Percentiles rank a stretch among this genome's conserved stretches.
Evolutionary conservation across 92 coral and sea anemone genomes (phyloP).

Genomic region (Parazoanthus atlanticus): DNA sequence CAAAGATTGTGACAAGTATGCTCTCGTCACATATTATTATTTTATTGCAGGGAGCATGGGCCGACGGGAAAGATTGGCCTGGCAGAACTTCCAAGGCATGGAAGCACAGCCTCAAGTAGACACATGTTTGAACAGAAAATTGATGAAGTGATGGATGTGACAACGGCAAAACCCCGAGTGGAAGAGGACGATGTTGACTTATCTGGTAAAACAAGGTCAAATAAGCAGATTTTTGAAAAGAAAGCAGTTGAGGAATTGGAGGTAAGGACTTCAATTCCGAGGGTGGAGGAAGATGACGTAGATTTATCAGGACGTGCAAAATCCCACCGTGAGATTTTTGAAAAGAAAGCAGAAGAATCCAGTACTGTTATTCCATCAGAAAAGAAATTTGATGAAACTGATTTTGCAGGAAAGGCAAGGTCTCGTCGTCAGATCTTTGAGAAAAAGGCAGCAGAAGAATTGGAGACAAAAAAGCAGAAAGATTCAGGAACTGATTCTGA

Average conservation of each 20-base stretch:
- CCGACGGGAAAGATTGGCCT: conserved; percentile 68
- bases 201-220: conserved; percentile 80
- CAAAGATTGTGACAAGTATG: neutral
- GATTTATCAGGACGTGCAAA: conserved; percentile 36
- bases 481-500: conserved; percentile 54
- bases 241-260: conserved; percentile 71
- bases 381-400: conserved; percentile 55
- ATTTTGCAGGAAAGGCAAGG: conserved; percentile 72
- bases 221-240: conserved; percentile 74
- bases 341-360: conserved; percentile 37
- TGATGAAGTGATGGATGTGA: conserved; percentile 66
- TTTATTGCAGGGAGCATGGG: conserved; percentile 33
- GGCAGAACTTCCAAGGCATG: conserved; percentile 73
- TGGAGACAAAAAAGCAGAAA: conserved; percentile 4
- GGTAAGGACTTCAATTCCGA: conserved; percentile 74
- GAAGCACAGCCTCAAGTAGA: conserved; percentile 77
- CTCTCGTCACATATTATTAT: neutral
- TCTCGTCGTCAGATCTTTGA: conserved; percentile 75
- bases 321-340: conserved; percentile 30
- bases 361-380: conserved; percentile 19
- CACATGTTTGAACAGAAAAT: conserved; percentile 74
- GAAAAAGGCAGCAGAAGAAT: conserved; percentile 65
- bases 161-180: conserved; percentile 53
- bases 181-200: conserved; percentile 70
- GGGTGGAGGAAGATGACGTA: conserved; percentile 69